phyloP scores from a whole-genome alignment of 2,797 vertebrate genomes.

The Eupleurogrammus muticus region DNA sequence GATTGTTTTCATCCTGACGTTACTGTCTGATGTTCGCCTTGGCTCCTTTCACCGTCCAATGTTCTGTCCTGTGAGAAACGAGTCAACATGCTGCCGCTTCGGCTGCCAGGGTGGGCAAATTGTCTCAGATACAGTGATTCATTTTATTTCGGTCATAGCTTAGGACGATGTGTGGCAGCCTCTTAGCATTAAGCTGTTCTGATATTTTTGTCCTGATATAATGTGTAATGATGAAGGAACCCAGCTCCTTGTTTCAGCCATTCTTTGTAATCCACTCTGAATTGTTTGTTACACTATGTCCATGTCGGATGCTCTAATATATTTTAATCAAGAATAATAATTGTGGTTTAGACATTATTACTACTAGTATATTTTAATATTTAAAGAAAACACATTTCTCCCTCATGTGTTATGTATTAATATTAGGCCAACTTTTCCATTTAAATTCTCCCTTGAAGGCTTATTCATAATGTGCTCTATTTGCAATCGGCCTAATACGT shows the following conservation, averaged over 20 bases:
- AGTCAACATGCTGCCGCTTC: constrained; percentile 31
- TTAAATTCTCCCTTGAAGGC: constrained; percentile 26
- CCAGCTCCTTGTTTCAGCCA: constrained; percentile 29
- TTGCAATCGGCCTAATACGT: constrained; percentile 20
- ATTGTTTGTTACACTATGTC: constrained; percentile 19
- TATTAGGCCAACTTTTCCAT: constrained; percentile 20
- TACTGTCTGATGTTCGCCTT: constrained; percentile 25
- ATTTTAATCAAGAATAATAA: constrained; percentile 2
- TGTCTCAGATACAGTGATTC: constrained; percentile 46
- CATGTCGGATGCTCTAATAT: constrained; percentile 2
- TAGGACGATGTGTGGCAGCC: constrained; percentile 45
- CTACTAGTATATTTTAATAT: not conserved
- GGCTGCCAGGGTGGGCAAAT: constrained; percentile 17
- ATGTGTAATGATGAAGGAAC: constrained; percentile 44
- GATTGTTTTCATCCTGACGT: constrained; percentile 30
- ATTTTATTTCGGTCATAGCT: constrained; percentile 43
- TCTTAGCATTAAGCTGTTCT: constrained; percentile 29
- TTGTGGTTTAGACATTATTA: not conserved
- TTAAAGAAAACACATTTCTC: not conserved
- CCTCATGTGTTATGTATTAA: constrained; percentile 27
- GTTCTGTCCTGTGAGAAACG: constrained; percentile 48
- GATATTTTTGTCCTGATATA: constrained; percentile 46
- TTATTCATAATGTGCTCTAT: constrained; percentile 29
- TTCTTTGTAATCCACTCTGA: constrained; percentile 25
- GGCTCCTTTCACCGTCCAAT: constrained; percentile 32